Base-by-base conservation (phyloP, 2,888 invertebrate species). In the Chouioia cunea region DNA sequence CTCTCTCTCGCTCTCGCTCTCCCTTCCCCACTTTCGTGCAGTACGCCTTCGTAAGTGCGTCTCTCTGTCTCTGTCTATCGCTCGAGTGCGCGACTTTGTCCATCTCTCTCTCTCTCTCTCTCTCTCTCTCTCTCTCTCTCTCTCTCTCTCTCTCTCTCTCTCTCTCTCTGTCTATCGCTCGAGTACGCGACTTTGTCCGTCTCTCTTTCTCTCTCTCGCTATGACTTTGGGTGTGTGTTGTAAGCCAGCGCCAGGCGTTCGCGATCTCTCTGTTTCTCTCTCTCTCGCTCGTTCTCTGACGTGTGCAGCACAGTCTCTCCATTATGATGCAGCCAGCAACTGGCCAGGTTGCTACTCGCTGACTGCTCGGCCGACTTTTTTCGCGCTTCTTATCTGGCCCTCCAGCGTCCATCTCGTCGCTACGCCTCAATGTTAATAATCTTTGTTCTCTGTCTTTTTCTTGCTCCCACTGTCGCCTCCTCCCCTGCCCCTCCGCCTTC, bases 191-290 rank as follows among this genome's bases (percentile, higher is more conserved):
- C 59, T 59, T 47, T n/a, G n/a, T 58, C 58, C 18, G 44, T 59
- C 59, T 59, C 20, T 59, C 59, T 59, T 46, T 18, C 46, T 65
- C 59, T 46, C 14, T 62, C 36, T 52, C 57, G 57, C 57, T 16
- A 56, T 70, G 46, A 57, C 66, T 66, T 64, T 64, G 63, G 44
- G 53, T 64, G 48, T 64, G 67, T 48, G 47, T n/a, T n/a, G n/a
- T 59, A 27, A 4, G 27, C 15, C 48, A n/a, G 48, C n/a, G n/a
- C 12, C 36, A 22, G 52, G 44, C 48, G 56, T 20, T 23, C 63
- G 14, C 20, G 44, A 16, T 46, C 58, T 15, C 4, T 44, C 57
- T 43, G 18, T 57, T 20, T 53, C 23, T 16, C 20, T 52, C 20
- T 12, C 22, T 53, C 22, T n/a, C 48, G 12, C 36, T 50, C 15